Conservation (phyloP, 2,113 vertebrate genomes). For the Cephalopterus ornatus region DNA sequence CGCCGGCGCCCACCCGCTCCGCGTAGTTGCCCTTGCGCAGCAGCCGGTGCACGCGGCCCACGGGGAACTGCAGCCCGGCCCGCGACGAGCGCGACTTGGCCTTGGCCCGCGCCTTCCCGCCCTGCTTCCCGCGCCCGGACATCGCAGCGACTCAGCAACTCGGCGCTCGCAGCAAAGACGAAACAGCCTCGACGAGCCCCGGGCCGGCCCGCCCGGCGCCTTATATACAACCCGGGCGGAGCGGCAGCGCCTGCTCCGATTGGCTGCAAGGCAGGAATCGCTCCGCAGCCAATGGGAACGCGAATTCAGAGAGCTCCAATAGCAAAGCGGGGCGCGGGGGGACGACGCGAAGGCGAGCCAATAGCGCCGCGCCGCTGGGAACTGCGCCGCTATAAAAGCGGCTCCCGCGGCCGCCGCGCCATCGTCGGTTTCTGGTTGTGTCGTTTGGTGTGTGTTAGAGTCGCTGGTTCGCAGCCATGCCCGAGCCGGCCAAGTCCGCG, state of each 20-base stretch:
- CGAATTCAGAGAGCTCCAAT: neutral
- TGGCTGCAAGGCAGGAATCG: rapidly evolving
- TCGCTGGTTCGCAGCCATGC: too few relatives aligned
- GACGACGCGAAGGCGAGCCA: neutral
- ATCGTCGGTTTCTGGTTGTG: too few relatives aligned
- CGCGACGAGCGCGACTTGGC: constrained; percentile 73
- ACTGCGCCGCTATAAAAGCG: neutral
- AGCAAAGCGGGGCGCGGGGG: rapidly evolving
- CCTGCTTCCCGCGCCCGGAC: constrained; percentile 64
- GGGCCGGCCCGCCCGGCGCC: too few relatives aligned
- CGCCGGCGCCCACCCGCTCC: constrained; percentile 78
- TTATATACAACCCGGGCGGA: neutral
- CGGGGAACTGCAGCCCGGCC: constrained; percentile 69
- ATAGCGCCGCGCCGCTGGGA: neutral
- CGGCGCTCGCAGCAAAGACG: too few relatives aligned
- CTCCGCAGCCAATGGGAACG: rapidly evolving
- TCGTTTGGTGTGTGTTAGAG: too few relatives aligned
- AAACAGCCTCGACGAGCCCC: too few relatives aligned
- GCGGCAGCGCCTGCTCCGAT: neutral
- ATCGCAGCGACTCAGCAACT: constrained; percentile 40
- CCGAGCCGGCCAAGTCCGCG: too few relatives aligned
- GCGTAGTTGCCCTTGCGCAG: constrained; percentile 86
- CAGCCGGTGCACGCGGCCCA: constrained; percentile 73
- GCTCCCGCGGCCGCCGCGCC: too few relatives aligned
- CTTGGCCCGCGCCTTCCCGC: constrained; percentile 59